Conservation (phyloP, 2,888 invertebrate genomes). For the Philopedon plagiatum region DNA sequence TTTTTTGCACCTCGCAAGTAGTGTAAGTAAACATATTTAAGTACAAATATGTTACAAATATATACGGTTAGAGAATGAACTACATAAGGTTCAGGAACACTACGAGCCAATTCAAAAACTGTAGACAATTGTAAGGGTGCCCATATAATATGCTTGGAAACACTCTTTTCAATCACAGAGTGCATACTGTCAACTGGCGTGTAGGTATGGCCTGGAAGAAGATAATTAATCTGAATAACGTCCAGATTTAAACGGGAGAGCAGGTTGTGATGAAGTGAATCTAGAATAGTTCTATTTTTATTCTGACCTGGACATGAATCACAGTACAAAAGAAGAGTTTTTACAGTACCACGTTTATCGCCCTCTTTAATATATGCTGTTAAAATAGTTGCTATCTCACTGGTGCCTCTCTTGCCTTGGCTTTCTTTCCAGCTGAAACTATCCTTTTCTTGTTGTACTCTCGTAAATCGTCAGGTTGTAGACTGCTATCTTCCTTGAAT, state of each 20-base stretch:
- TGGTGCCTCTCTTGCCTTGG: constrained; percentile 14
- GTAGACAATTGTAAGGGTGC: constrained; percentile 16
- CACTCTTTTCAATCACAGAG: constrained; percentile 20
- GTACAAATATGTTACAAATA: too few species aligned
- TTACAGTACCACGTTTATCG: constrained; percentile 2
- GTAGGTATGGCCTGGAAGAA: constrained; percentile 22
- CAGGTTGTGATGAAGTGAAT: constrained; percentile 9
- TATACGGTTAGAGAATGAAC: not conserved
- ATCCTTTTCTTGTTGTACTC: not conserved
- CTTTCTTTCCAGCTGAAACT: constrained; percentile 16
- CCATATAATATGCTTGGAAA: constrained; percentile 16
- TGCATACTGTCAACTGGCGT: constrained; percentile 22
- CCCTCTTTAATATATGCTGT: not conserved
- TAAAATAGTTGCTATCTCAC: not conserved
- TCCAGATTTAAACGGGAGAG: constrained; percentile 1
- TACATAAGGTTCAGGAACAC: constrained; percentile 2
- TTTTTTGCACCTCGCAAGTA: too few species aligned
- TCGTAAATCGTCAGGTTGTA: constrained; percentile 10
- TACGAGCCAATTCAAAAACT: constrained; percentile 19
- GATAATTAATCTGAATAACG: constrained; percentile 16
- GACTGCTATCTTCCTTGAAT: constrained; percentile 16
- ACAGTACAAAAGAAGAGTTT: not conserved
- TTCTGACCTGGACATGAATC: not conserved
- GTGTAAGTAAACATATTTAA: too few species aligned
- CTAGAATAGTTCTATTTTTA: not conserved